These are phyloP conservation scores for Leucoptera coffeella DNA, from an alignment of 2,888 invertebrate genomes.

Conservation along the genomic window DNA sequence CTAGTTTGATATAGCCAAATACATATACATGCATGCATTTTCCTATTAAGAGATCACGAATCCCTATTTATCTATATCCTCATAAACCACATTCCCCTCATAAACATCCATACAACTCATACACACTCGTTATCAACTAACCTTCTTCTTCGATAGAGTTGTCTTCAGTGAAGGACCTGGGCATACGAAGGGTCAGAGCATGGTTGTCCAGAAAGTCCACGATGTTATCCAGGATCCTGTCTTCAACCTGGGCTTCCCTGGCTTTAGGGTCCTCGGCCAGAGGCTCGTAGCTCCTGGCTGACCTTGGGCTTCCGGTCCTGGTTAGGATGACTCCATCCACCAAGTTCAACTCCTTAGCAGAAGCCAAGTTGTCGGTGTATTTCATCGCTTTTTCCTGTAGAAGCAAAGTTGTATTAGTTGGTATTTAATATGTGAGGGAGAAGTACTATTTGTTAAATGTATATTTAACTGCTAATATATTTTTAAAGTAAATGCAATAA, in stretches of 20 bases:
- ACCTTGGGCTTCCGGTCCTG: conserved; percentile 31
- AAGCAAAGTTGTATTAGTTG: conserved; percentile 4
- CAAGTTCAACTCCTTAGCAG: conserved; percentile 30
- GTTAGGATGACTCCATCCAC: conserved; percentile 35
- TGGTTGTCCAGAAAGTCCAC: conserved; percentile 39
- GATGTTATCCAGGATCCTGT: conserved; percentile 38
- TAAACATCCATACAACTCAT: not conserved
- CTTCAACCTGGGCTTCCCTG: conserved; percentile 32
- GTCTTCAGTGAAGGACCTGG: conserved; percentile 34
- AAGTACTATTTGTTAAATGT: too few species aligned
- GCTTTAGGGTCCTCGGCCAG: conserved; percentile 33
- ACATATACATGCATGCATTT: too few species aligned
- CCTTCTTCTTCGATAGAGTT: conserved; percentile 37
- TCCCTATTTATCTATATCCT: too few species aligned
- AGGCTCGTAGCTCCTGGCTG: conserved; percentile 37
- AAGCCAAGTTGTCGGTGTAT: conserved; percentile 35
- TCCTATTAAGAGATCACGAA: too few species aligned
- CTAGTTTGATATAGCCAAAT: too few species aligned
- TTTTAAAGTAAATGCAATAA: too few species aligned
- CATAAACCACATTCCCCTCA: too few species aligned
- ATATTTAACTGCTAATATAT: too few species aligned
- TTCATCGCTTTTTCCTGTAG: conserved; percentile 44
- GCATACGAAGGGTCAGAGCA: conserved; percentile 37
- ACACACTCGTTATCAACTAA: too few species aligned
- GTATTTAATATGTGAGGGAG: too few species aligned